Percentiles rank a stretch among this genome's conserved stretches.
Conservation (phyloP, 2,888 invertebrate genomes). For the Drosophila neonasuta region DNA sequence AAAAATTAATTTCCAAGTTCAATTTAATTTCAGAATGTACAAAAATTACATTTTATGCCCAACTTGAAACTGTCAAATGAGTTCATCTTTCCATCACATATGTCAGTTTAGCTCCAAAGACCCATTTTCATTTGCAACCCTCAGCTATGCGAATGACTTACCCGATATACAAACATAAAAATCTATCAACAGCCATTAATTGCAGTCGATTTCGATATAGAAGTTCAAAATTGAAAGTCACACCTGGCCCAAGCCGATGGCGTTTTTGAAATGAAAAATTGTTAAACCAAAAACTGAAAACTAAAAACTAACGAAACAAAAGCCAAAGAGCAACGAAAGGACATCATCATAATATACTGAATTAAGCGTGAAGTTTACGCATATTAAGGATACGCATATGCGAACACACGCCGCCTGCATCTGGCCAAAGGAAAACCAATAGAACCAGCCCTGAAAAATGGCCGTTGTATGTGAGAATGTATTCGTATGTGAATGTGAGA, state of each 20-base stretch:
- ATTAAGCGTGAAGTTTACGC: slow-evolving; percentile 82
- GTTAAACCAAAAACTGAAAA: slow-evolving; percentile 48
- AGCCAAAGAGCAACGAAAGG: slow-evolving; percentile 74
- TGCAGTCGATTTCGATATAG: slow-evolving; percentile 48
- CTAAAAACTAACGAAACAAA: slow-evolving; percentile 61
- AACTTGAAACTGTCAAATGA: not conserved
- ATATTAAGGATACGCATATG: slow-evolving; percentile 78
- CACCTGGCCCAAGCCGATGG: slow-evolving; percentile 59
- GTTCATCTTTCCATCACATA: slow-evolving; percentile 25
- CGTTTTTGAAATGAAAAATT: slow-evolving; percentile 63
- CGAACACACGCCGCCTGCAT: slow-evolving; percentile 71
- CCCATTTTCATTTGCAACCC: slow-evolving; percentile 43
- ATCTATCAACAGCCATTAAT: slow-evolving; percentile 75
- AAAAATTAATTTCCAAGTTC: not conserved
- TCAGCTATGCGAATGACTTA: slow-evolving; percentile 47
- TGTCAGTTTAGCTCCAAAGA: slow-evolving; percentile 7
- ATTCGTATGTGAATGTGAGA: not conserved
- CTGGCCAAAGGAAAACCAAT: slow-evolving; percentile 52
- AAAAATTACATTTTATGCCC: no score
- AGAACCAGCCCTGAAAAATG: slow-evolving; percentile 42
- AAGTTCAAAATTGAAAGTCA: slow-evolving; percentile 39
- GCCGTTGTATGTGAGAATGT: slow-evolving; percentile 15
- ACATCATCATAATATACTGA: slow-evolving; percentile 77
- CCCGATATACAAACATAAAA: slow-evolving; percentile 75
- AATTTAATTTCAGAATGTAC: no score